Percentiles rank a stretch among this genome's conserved stretches.
Evolutionary conservation across 2,113 vertebrate genomes (phyloP).

Genomic region (Ceuthmochares aereus): DNA sequence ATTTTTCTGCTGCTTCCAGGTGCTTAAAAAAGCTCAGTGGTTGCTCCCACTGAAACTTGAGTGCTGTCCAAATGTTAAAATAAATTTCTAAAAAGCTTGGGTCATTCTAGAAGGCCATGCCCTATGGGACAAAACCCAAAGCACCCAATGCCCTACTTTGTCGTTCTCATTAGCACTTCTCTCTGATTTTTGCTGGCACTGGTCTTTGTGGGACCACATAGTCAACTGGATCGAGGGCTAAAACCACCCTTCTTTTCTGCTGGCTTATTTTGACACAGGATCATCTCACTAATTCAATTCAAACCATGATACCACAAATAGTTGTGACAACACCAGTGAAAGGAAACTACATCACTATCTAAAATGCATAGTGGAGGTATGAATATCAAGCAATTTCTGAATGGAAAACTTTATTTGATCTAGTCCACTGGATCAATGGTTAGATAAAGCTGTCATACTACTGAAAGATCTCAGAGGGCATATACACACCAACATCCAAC

Average conservation of each 20-base stretch:
- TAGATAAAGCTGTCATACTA: neutral
- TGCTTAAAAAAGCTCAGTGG: slow-evolving; percentile 76
- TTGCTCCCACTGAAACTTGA: slow-evolving; percentile 49
- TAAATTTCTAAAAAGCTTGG: slow-evolving; percentile 26
- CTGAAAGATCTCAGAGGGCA: neutral
- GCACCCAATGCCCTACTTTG: slow-evolving; percentile 54
- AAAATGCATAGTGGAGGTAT: neutral
- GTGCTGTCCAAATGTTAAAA: slow-evolving; percentile 62
- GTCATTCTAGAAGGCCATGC: slow-evolving; percentile 60
- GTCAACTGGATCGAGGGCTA: neutral
- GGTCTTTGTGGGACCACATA: neutral
- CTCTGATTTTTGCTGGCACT: slow-evolving; percentile 22
- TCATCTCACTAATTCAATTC: neutral
- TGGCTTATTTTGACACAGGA: neutral
- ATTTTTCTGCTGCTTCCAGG: slow-evolving; percentile 68
- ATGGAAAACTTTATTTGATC: neutral
- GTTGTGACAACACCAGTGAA: neutral
- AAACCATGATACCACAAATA: neutral
- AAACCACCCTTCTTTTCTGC: neutral
- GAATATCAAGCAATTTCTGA: neutral
- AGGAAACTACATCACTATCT: neutral
- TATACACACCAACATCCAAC: neutral
- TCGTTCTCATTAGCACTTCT: neutral
- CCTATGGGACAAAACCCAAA: slow-evolving; percentile 44
- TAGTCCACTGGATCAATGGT: neutral